phyloP scores from a whole-genome alignment of 2,113 vertebrate genomes.

The Emydura subglobosa region DNA sequence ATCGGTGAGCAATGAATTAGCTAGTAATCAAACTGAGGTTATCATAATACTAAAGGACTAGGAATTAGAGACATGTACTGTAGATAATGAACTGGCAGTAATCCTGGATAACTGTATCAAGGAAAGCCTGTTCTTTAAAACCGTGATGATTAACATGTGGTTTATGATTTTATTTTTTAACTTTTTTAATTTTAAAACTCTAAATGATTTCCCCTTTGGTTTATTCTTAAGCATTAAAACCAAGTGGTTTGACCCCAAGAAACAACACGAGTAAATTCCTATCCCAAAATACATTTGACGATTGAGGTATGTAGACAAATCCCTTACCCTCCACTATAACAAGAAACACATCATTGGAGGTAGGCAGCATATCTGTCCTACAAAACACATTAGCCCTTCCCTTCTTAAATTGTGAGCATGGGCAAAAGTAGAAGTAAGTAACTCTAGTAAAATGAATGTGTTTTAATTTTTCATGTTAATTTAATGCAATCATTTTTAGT shows the following conservation, averaged over 20 bases:
- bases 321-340: background rate
- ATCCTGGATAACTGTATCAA: background rate
- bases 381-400: background rate
- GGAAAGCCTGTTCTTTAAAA: background rate
- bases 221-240: background rate
- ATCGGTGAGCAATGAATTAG: background rate
- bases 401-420: background rate
- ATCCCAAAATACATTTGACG: background rate
- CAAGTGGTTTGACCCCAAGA: background rate
- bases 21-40: background rate
- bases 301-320: background rate
- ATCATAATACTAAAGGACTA: background rate
- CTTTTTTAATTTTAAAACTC: background rate
- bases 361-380: background rate
- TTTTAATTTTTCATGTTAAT: background rate
- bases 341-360: background rate
- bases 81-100: background rate
- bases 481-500: background rate
- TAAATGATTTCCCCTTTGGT: background rate
- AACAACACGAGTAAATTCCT: background rate
- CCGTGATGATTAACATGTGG: fast-evolving
- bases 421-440: background rate
- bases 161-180: fast-evolving
- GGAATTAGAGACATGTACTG: background rate
- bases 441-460: background rate